phyloP scores from a whole-genome alignment of 2,888 invertebrate species.

The Andrena camellia region DNA sequence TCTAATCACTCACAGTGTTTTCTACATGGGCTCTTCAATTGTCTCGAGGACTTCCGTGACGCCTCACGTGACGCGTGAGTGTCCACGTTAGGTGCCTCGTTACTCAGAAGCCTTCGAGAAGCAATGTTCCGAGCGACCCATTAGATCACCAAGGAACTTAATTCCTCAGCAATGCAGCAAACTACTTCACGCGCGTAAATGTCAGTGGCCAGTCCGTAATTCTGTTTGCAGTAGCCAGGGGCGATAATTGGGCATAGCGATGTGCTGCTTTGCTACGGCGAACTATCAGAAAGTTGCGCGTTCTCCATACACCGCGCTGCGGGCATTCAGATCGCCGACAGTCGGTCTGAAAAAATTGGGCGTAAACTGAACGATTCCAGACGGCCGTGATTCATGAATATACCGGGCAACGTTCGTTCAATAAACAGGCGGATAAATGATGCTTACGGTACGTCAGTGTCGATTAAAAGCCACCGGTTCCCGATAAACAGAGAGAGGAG shows the following conservation, averaged over 20 bases:
- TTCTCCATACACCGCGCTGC: background rate
- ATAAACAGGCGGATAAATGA: background rate
- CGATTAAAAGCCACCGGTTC: no score
- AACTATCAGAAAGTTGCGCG: background rate
- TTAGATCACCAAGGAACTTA: background rate
- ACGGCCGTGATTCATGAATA: background rate
- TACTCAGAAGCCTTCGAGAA: no score
- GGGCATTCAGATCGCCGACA: conserved; percentile 8
- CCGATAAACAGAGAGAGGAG: background rate
- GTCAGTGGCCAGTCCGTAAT: background rate
- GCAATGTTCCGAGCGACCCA: no score
- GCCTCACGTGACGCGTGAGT: no score
- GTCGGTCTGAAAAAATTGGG: background rate
- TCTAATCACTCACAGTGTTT: no score
- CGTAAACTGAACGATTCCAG: background rate
- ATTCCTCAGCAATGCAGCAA: background rate
- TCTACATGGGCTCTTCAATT: no score
- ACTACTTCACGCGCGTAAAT: background rate
- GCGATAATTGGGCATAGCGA: background rate
- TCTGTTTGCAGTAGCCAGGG: background rate
- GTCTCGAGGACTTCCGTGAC: no score
- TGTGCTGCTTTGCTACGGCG: background rate
- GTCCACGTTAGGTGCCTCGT: no score
- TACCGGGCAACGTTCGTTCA: no score
- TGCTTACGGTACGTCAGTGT: background rate